Evolutionary conservation across 2,797 vertebrate genomes (phyloP), one percentile per base, ranked within the genome.

Genomic region (Eupleurogrammus muticus): DNA sequence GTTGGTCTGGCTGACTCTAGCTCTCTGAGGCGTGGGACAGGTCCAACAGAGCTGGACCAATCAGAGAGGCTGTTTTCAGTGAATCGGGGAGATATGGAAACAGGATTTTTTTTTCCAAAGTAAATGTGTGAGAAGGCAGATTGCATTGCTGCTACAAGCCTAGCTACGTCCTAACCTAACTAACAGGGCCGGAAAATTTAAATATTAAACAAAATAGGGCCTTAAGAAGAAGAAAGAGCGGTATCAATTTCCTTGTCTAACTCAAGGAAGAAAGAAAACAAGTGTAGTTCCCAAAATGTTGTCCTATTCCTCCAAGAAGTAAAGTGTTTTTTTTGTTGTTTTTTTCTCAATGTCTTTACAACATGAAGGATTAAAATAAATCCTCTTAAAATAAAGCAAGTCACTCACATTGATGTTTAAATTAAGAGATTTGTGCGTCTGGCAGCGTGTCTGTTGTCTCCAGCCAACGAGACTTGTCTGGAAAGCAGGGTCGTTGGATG

Each of bases 381-480:
- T 34, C 19, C 40, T 63, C 24, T 65, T 17, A 2, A 59, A 66
- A 77, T 62, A 46, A 61, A 53, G 36, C 36, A n/a, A 67, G 32
- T n/a, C 17, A 21, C 55, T 73, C 12, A 21, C 52, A n/a, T 24
- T 24, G 9, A 59, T 63, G 38, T 51, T 36, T 66, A 44, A 48
- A 64, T 50, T 21, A 51, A 46, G n/a, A 1, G n/a, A 40, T 17
- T 23, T 9, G 38, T 23, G 20, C 64, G 36, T 55, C 11, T 60
- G n/a, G 36, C 17, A 51, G 16, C 3, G 19, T 50, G 17, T 23
- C 36, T 28, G 28, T 32, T 16, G 14, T 66, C 52, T 51, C 14
- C 32, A 34, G 24, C 40, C 36, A 53, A 0, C 14, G 35, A 60
- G 38, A 54, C 53, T n/a, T 13, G 36, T 61, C 32, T 44, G 19